Percentiles rank a stretch among this genome's conserved stretches.
phyloP scores from a whole-genome alignment of 2,888 invertebrate species.

The Fragum fragum region DNA sequence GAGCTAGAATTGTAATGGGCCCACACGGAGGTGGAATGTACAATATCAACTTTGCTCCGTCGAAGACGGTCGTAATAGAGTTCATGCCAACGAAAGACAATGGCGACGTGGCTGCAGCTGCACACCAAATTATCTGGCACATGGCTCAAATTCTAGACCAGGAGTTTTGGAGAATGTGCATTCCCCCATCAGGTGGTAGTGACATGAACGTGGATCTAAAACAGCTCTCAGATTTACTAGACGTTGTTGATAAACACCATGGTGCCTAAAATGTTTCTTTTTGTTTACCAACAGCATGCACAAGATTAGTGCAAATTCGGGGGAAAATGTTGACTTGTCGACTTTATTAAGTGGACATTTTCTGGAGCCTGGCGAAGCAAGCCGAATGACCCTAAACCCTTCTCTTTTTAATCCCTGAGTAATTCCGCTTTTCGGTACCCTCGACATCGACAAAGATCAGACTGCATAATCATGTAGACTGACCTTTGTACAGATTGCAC shows the following conservation, averaged over 20 bases:
- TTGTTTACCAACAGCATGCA: too few species aligned
- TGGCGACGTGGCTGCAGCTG: constrained; percentile 30
- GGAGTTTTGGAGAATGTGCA: constrained; percentile 33
- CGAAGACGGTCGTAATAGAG: constrained; percentile 33
- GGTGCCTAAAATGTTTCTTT: neutral
- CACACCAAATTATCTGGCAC: constrained; percentile 36
- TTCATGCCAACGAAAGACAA: constrained; percentile 37
- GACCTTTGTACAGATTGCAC: too few species aligned
- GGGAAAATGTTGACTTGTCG: too few species aligned
- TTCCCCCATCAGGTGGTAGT: neutral
- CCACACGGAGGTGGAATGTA: constrained; percentile 41
- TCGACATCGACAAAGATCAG: too few species aligned
- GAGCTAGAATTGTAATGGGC: constrained; percentile 33
- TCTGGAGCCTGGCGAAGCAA: too few species aligned
- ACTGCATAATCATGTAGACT: too few species aligned
- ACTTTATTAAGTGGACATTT: too few species aligned
- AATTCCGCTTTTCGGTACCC: too few species aligned
- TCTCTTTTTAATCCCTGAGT: too few species aligned
- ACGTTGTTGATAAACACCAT: constrained; percentile 9
- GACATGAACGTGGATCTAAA: constrained; percentile 32
- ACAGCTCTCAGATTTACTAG: neutral
- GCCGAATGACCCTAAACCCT: too few species aligned
- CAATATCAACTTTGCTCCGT: constrained; percentile 36
- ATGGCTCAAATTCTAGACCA: constrained; percentile 35
- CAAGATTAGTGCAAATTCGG: too few species aligned